Base-by-base conservation (phyloP, 2,888 invertebrate species). In the Drosophila atripex region DNA sequence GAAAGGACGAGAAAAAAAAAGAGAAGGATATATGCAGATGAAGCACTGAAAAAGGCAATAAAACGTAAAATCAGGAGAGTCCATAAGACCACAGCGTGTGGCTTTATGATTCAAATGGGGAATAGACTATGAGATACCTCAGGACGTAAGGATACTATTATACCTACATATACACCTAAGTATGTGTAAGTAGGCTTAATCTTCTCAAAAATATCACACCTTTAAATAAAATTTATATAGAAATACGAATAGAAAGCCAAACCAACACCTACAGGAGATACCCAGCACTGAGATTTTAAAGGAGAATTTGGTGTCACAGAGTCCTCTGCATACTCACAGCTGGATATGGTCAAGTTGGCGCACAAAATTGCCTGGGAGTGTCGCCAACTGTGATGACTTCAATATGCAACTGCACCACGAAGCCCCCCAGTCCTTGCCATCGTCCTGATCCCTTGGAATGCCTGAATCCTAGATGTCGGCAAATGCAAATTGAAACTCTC, bases 261-360 rank as follows among this genome's bases (percentile, higher is more conserved):
- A 35, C 18, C 14, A 11, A 60, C 14, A 41, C 51, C 41, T 46
- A 56, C 56, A 59, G 45, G 21, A 38, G 35, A 68, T 32, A 35
- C 58, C 61, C 46, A 52, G 71, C 53, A 54, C 28, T 30, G 25
- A 16, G 1, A 16, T 4, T 4, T 1, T 30, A 38, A 32, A 25
- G 25, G 35, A 32, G 52, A 68, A 59, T 50, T 69, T 66, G 59
- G 72, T 75, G 75, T 52, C 57, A 59, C 57, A 53, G 75, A 30
- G 55, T 52, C 72, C 77, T 75, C 68, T 73, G 77, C 82, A 87
- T 80, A 75, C 84, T 65, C 63, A 75, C 87, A 87, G 86, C 85
- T 73, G 87, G 89, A 88, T 76, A 76, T 83, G 90, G 88, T 82
- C 89, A 89, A 80, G 73, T 73, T 85, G 89, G 84, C 88, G 82